Percentiles rank a stretch among this genome's conserved stretches.
Evolutionary conservation across 2,113 vertebrate genomes (phyloP).

Genomic region (Carassius auratus): DNA sequence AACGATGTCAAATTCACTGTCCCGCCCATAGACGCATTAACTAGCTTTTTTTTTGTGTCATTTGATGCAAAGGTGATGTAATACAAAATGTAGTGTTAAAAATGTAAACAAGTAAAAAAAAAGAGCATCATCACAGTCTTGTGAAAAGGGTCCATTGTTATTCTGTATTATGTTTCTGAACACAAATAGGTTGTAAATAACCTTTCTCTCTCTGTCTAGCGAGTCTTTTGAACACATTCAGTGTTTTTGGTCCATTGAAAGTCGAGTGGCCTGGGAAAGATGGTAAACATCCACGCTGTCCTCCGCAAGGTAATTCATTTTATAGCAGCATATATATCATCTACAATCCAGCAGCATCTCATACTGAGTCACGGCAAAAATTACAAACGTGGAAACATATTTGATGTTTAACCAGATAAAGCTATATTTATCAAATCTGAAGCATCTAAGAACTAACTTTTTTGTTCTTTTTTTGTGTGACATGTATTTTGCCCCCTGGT

Average conservation of each 20-base stretch:
- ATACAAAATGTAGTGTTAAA: too few species aligned
- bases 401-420: not conserved
- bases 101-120: too few species aligned
- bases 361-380: not conserved
- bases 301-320: constrained; percentile 92
- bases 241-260: constrained; percentile 91
- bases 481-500: too few species aligned
- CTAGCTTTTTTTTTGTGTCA: too few species aligned
- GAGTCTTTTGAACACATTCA: constrained; percentile 94
- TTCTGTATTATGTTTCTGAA: not conserved
- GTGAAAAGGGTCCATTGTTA: not conserved
- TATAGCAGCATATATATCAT: not conserved
- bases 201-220: constrained; percentile 70
- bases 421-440: not conserved
- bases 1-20: too few species aligned
- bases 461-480: too few species aligned
- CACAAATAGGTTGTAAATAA: too few species aligned
- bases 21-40: too few species aligned
- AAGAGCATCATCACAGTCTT: too few species aligned
- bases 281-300: constrained; percentile 97
- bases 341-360: not conserved
- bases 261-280: constrained; percentile 99
- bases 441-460: not conserved
- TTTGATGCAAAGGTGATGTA: too few species aligned
- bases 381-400: not conserved